Conservation (phyloP, 2,113 vertebrate species). For the Oceanites oceanicus region DNA sequence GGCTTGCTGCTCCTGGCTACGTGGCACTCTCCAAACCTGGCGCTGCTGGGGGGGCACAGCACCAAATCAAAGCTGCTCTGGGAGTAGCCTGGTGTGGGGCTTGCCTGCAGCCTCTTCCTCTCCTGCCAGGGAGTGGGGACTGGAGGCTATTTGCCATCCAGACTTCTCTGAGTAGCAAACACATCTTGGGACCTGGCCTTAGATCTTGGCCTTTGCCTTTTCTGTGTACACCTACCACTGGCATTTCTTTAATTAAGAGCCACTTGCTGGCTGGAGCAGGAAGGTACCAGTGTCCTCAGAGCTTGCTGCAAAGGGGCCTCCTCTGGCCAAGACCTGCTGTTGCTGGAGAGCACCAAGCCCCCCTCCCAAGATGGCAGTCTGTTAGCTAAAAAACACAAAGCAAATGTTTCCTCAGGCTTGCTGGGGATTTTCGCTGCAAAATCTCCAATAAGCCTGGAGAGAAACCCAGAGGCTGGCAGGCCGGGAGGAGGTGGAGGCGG, state of each 20-base stretch:
- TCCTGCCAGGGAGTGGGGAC: background rate
- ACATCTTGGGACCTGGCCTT: background rate
- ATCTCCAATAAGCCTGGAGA: background rate
- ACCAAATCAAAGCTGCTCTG: background rate
- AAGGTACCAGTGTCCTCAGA: background rate
- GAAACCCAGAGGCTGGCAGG: background rate
- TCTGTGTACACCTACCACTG: accelerated
- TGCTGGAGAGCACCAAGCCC: background rate
- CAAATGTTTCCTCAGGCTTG: background rate
- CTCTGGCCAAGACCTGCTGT: background rate
- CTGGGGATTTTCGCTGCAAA: background rate
- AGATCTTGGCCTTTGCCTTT: background rate
- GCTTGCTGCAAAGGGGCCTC: background rate
- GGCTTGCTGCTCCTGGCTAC: background rate
- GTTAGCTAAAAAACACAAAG: background rate
- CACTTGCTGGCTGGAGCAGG: accelerated
- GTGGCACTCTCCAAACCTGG: too few species aligned
- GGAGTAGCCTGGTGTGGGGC: background rate
- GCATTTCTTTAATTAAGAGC: background rate
- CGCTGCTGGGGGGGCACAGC: accelerated
- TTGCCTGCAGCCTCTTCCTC: background rate
- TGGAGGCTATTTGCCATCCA: background rate
- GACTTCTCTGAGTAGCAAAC: background rate
- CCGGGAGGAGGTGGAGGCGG: background rate
- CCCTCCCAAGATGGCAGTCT: background rate